phyloP scores from a whole-genome alignment of 2,888 invertebrate genomes.

The Metopia argyrocephala region DNA sequence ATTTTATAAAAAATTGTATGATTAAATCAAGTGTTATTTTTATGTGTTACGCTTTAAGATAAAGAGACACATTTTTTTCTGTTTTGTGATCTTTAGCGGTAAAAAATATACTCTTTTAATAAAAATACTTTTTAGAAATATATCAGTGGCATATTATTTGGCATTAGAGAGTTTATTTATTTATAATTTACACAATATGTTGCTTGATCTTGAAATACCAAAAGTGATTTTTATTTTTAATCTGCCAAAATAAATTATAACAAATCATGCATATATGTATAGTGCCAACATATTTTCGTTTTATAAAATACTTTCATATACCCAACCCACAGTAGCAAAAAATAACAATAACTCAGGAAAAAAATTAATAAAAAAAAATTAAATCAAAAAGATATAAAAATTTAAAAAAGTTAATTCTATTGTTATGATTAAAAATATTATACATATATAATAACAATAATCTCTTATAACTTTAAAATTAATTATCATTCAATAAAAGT shows the following conservation, averaged over 20 bases:
- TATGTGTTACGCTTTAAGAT: too few relatives aligned
- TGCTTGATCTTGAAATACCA: conserved; percentile 42
- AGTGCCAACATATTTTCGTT: conserved; percentile 1
- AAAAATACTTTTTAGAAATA: neutral
- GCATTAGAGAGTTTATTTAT: conserved; percentile 17
- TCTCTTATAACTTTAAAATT: too few relatives aligned
- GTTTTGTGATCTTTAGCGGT: too few relatives aligned
- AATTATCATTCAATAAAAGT: too few relatives aligned
- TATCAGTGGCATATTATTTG: conserved; percentile 26
- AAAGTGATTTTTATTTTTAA: conserved; percentile 35
- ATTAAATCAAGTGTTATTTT: too few relatives aligned
- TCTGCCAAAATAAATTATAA: neutral
- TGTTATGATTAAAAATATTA: too few relatives aligned
- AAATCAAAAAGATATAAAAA: too few relatives aligned
- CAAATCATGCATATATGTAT: neutral
- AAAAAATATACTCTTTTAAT: neutral
- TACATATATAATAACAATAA: too few relatives aligned
- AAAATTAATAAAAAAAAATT: neutral
- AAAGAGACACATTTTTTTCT: too few relatives aligned
- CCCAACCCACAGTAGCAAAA: conserved; percentile 8
- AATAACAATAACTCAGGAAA: conserved; percentile 5
- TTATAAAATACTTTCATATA: neutral
- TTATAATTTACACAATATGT: neutral
- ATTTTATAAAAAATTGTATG: too few relatives aligned
- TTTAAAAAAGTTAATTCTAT: too few relatives aligned